Evolutionary conservation across 2,888 invertebrate genomes (phyloP), one percentile per base, ranked within the genome.

Genomic region (Polymixis lichenea): DNA sequence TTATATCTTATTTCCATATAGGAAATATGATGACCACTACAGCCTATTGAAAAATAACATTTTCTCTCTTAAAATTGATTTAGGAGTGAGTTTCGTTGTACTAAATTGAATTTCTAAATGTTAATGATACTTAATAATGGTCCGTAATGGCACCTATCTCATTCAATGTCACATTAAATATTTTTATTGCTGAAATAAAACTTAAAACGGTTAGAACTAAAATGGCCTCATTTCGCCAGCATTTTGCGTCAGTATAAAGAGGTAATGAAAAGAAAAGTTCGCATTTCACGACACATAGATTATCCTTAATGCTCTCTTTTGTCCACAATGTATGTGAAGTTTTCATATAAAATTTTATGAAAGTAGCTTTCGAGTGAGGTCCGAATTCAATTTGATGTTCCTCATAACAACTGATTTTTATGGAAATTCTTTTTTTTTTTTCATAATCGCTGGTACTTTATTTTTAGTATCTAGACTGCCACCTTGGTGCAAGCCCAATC

Each of bases 301-400:
- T 93, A 94, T 91, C 90, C 91, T 88, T 94, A 93, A 93, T 94
- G 91, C 89, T 90, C 93, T 91, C 92, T 88, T 93, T 94, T 94
- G 93, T 93, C 93, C 93, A 93, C 93, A 94, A 93, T 94, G 92
- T 93, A 93, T 92, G 93, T 90, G 92, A 92, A 94, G 90, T 92
- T 93, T 92, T 91, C 92, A 89, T 91, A 93, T 94, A 93, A 95
- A 94, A 93, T 94, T 94, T 95, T 94, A 95, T 92, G 90, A 87
- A 88, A 89, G 89, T 88, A 89, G 88, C 89, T 90, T 91, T 91
- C 91, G 88, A 91, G 89, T 89, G 88, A 89, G 89, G 89, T 92
- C 90, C 90, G 89, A 90, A 91, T 93, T 91, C 91, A 91, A 91
- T 92, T 92, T 91, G 84, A 90, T 89, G 88, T 86, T 80, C 85